A percentile compares a stretch with the other conserved stretches of the same genome.
phyloP scores from a whole-genome alignment of 2,888 invertebrate genomes.

The Watsonalla binaria region DNA sequence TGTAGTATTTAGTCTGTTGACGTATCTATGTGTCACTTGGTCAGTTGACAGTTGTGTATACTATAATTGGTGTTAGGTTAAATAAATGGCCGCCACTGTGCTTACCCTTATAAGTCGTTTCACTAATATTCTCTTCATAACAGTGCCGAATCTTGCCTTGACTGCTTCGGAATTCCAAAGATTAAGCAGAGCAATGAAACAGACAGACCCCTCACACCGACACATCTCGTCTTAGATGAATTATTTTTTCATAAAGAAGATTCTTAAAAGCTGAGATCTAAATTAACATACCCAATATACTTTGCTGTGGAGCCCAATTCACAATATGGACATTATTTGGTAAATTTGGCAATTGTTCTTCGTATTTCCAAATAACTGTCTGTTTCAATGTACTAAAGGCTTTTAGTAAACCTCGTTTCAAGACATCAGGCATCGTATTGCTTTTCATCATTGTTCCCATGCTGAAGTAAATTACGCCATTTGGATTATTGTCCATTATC shows the following conservation, averaged over 20 bases:
- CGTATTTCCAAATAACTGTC: slow-evolving; percentile 57
- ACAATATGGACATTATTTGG: slow-evolving; percentile 42
- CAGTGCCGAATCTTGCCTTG: too few relatives aligned
- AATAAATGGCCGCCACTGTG: too few relatives aligned
- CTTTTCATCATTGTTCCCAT: slow-evolving; percentile 59
- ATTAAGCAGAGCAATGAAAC: too few relatives aligned
- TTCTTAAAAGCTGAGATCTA: background rate
- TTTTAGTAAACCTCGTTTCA: slow-evolving; percentile 39
- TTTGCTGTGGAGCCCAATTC: slow-evolving; percentile 51
- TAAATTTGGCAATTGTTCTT: slow-evolving; percentile 26
- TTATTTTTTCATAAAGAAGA: background rate
- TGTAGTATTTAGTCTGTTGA: too few relatives aligned
- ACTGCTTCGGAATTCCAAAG: too few relatives aligned
- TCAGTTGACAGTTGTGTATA: too few relatives aligned
- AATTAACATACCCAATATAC: slow-evolving; percentile 35
- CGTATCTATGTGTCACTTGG: too few relatives aligned
- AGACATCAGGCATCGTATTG: slow-evolving; percentile 39
- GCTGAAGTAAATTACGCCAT: slow-evolving; percentile 67
- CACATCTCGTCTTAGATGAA: too few relatives aligned
- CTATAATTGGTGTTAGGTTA: too few relatives aligned
- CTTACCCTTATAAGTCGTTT: too few relatives aligned
- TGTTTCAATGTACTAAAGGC: slow-evolving; percentile 56
- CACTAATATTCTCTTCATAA: too few relatives aligned
- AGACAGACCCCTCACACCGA: too few relatives aligned
- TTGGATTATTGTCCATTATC: slow-evolving; percentile 46